These are phyloP conservation scores for Nymphalis polychloros DNA, from an alignment of 2,888 invertebrate genomes.

Conservation along the genomic window DNA sequence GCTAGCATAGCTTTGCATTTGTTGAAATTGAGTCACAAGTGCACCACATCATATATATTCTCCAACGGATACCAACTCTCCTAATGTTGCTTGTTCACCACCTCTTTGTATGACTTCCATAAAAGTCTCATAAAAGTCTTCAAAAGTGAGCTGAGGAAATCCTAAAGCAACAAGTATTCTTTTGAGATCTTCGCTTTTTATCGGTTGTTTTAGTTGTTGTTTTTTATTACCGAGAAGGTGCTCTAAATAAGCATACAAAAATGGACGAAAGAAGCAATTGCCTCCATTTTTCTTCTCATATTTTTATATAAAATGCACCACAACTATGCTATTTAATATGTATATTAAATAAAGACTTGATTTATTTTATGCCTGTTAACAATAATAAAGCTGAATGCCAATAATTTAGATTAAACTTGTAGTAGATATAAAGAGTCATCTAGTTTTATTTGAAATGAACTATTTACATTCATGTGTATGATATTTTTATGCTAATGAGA, in stretches of 20 bases:
- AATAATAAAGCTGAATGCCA: too few relatives aligned
- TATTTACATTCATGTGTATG: too few relatives aligned
- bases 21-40: constrained; percentile 95
- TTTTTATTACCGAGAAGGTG: constrained; percentile 90
- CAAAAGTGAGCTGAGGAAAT: constrained; percentile 98
- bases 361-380: too few relatives aligned
- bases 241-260: constrained; percentile 97
- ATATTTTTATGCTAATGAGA: too few relatives aligned
- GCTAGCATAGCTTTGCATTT: constrained; percentile 94
- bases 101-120: constrained; percentile 94
- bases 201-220: constrained; percentile 92
- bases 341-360: too few relatives aligned
- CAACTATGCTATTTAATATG: too few relatives aligned
- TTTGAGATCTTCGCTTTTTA: constrained; percentile 92
- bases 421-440: too few relatives aligned
- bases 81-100: constrained; percentile 78
- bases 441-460: too few relatives aligned
- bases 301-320: constrained; percentile 82
- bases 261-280: constrained; percentile 98
- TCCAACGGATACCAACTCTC: constrained; percentile 81
- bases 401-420: too few relatives aligned
- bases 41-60: constrained; percentile 93
- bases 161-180: constrained; percentile 92
- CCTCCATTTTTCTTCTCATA: constrained; percentile 91
- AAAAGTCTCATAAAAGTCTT: constrained; percentile 99